These are phyloP conservation scores for Acanthosoma haemorrhoidale DNA, from an alignment of 2,888 invertebrate species.

Conservation along the genomic window DNA sequence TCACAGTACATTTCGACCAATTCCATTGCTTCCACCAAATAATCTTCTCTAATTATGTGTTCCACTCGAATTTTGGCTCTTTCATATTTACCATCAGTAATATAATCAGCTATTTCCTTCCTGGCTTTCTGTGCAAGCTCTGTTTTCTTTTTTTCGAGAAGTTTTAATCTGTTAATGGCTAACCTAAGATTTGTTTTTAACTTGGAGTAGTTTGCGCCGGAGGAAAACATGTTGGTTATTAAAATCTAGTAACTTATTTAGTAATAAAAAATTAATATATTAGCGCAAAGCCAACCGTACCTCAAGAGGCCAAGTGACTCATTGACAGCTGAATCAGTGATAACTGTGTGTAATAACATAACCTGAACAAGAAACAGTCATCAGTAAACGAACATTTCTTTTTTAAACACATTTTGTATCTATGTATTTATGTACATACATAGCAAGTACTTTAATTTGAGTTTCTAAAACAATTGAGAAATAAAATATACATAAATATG, in stretches of 20 bases:
- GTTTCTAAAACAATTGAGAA: no score
- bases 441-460: no score
- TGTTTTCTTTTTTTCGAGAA: conserved; percentile 95
- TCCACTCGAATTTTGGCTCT: conserved; percentile 95
- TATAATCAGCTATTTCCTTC: conserved; percentile 95
- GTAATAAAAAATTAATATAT: neutral
- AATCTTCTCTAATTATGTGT: conserved; percentile 97
- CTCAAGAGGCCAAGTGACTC: neutral
- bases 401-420: no score
- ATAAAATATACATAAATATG: no score
- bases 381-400: no score
- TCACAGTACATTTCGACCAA: conserved; percentile 99
- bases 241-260: neutral
- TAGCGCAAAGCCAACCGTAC: neutral
- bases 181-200: conserved; percentile 93
- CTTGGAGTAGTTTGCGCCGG: conserved; percentile 88
- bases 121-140: conserved; percentile 93
- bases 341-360: neutral
- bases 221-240: conserved; percentile 67
- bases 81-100: conserved; percentile 76
- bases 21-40: conserved; percentile 98
- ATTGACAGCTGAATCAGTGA: neutral
- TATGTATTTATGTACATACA: no score
- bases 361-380: neutral
- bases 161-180: conserved; percentile 85